Evolutionary conservation across 2,888 invertebrate genomes (phyloP).

Genomic region (Eupithecia centaureata): DNA sequence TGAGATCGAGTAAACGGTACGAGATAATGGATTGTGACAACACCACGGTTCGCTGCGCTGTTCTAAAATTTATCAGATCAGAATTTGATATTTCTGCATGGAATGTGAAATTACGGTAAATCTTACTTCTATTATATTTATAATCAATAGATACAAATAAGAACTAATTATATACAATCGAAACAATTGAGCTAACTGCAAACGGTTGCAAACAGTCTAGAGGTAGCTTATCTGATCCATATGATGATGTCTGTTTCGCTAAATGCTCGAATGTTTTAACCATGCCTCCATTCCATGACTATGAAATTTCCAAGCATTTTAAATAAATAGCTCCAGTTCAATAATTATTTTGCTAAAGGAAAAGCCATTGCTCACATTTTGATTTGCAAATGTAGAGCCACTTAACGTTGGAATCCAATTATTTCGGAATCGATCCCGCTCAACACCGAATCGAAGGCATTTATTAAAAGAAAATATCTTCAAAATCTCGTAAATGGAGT

Average conservation of each 20-base stretch:
- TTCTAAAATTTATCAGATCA: not conserved
- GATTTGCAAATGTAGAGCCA: conserved; percentile 38
- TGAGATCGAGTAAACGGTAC: conserved; percentile 13
- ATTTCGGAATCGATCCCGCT: conserved; percentile 37
- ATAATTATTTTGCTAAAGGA: conserved; percentile 10
- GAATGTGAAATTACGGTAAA: too few species aligned
- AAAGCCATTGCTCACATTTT: conserved; percentile 24
- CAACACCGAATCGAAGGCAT: conserved; percentile 13
- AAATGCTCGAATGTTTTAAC: too few species aligned
- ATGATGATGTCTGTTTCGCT: too few species aligned
- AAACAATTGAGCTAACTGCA: too few species aligned
- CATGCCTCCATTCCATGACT: too few species aligned
- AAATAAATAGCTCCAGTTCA: not conserved
- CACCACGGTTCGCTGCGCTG: not conserved
- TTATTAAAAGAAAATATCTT: conserved; percentile 5
- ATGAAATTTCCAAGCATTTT: too few species aligned
- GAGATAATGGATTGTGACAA: conserved; percentile 10
- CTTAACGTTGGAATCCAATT: conserved; percentile 38
- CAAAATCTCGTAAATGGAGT: not conserved
- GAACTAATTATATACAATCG: too few species aligned
- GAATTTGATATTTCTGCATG: not conserved
- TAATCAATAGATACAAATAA: too few species aligned
- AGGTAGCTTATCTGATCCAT: too few species aligned
- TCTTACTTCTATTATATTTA: too few species aligned
- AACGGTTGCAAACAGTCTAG: too few species aligned